Evolutionary conservation across 1,140 invertebrate genomes (phyloP).

Genomic region (Zaprionus africanus): DNA sequence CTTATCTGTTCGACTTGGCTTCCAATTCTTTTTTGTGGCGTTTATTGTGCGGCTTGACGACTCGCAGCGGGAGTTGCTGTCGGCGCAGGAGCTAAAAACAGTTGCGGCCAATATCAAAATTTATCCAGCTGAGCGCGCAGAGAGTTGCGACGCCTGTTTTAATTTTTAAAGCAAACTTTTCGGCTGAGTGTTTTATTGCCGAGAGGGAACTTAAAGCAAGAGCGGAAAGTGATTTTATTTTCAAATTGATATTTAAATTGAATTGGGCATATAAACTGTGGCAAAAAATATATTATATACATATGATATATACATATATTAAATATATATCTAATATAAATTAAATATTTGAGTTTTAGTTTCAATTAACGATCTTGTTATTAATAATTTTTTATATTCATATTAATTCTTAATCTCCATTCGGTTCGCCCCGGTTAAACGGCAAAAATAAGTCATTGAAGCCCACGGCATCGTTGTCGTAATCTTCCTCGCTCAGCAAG

Average conservation of each 20-base stretch:
- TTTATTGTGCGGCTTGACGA: neutral
- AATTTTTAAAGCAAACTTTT: constrained; percentile 8
- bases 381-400: neutral
- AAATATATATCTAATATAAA: no score
- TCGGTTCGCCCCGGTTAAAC: neutral
- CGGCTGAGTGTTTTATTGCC: neutral
- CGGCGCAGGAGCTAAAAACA: neutral
- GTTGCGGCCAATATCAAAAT: neutral
- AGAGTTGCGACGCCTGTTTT: neutral
- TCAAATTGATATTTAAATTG: no score
- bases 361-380: neutral
- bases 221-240: no score
- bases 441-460: no score
- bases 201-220: neutral
- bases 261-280: no score
- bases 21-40: constrained; percentile 3
- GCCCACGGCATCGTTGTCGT: neutral
- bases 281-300: neutral
- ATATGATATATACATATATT: no score
- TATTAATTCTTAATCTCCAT: no score
- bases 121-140: neutral
- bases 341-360: no score
- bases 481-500: constrained; percentile 30
- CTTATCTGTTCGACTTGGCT: constrained; percentile 7
- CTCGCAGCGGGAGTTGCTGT: neutral